Evolutionary conservation across 1,140 invertebrate species (phyloP).

Genomic region (Brachionus calyciflorus): DNA sequence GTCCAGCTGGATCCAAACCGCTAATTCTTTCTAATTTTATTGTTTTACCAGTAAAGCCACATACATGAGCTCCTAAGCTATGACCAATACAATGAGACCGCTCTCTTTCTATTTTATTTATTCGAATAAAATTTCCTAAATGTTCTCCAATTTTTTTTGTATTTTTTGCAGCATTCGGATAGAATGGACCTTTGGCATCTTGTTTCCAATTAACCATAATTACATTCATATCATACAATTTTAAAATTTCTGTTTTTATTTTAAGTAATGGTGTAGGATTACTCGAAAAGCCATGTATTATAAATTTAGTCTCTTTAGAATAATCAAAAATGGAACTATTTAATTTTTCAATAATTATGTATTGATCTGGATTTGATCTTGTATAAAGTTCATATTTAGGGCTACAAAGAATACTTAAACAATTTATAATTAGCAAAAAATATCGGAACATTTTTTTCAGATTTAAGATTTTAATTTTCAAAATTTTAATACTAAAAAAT

Average conservation of each 20-base stretch:
- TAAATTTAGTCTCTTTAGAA: not conserved
- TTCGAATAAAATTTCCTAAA: constrained; percentile 67
- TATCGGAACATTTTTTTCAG: not conserved
- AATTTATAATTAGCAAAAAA: not conserved
- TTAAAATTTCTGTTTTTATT: constrained; percentile 52
- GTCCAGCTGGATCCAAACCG: constrained; percentile 83
- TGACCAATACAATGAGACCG: constrained; percentile 78
- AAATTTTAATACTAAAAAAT: not conserved
- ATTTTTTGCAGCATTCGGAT: constrained; percentile 69
- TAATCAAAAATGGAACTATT: not conserved
- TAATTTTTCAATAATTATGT: not conserved
- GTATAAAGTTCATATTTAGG: constrained; percentile 36
- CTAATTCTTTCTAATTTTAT: constrained; percentile 74
- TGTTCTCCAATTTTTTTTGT: constrained; percentile 76
- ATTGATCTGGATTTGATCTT: not conserved
- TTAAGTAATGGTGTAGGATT: constrained; percentile 47
- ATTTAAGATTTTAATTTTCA: not conserved
- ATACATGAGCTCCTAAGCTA: constrained; percentile 79
- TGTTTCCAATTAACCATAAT: constrained; percentile 14
- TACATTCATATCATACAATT: constrained; percentile 40
- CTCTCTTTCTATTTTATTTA: constrained; percentile 41
- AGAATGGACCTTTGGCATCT: constrained; percentile 53
- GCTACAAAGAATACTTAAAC: not conserved
- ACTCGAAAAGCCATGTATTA: constrained; percentile 8
- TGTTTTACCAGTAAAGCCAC: constrained; percentile 81